These are phyloP conservation scores for Mormyrus proboscirostris DNA, from an alignment of 2,797 vertebrate genomes.

Conservation along the genomic window DNA sequence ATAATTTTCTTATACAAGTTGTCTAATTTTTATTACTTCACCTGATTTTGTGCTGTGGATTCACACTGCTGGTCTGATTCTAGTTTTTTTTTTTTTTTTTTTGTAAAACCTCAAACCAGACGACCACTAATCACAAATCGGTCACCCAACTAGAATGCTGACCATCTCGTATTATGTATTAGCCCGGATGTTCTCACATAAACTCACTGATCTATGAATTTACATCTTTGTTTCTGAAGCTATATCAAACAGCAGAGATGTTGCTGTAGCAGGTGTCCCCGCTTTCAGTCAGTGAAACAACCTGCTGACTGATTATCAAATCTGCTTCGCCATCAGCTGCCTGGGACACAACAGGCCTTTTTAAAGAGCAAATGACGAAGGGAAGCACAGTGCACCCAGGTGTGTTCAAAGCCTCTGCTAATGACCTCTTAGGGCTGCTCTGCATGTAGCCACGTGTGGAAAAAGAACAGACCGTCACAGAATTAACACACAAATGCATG, in stretches of 20 bases:
- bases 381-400: neutral
- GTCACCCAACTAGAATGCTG: neutral
- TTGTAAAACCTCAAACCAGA: neutral
- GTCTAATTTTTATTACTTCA: neutral
- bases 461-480: neutral
- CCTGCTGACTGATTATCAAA: neutral
- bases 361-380: neutral
- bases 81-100: neutral
- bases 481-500: neutral
- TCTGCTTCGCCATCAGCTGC: neutral
- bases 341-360: neutral
- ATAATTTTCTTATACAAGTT: neutral
- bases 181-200: neutral
- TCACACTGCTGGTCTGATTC: neutral
- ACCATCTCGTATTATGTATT: neutral
- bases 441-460: neutral
- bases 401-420: neutral
- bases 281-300: neutral
- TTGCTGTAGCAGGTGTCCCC: neutral
- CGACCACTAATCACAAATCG: neutral
- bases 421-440: neutral
- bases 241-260: neutral
- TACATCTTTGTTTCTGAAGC: neutral
- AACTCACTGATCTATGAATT: neutral
- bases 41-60: neutral